Evolutionary conservation across 2,797 vertebrate species (phyloP).

Genomic region (Enteromius mattozi): DNA sequence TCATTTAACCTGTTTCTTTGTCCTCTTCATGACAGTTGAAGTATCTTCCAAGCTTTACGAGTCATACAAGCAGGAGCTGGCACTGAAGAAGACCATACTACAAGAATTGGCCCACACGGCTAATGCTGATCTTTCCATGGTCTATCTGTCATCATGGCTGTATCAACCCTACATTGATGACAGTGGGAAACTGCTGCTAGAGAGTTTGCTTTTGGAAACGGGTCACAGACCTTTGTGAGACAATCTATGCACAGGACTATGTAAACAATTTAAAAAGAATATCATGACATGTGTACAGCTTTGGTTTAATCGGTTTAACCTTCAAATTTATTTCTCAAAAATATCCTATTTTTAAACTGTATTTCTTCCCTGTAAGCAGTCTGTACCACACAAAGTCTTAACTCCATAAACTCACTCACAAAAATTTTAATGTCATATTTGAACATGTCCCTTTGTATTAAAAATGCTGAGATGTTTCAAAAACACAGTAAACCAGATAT

Average conservation of each 20-base stretch:
- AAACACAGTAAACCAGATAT: constrained; percentile 69
- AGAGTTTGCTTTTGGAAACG: constrained; percentile 91
- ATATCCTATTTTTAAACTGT: not conserved
- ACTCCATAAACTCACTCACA: constrained; percentile 53
- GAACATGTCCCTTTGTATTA: constrained; percentile 63
- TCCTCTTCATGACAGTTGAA: constrained; percentile 75
- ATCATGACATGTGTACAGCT: not conserved
- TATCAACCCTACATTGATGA: constrained; percentile 88
- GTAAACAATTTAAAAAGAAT: not conserved
- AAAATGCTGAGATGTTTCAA: constrained; percentile 66
- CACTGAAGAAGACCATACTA: constrained; percentile 81
- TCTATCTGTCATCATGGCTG: constrained; percentile 91
- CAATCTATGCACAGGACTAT: not conserved
- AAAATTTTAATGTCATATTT: constrained; percentile 64
- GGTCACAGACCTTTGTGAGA: constrained; percentile 81
- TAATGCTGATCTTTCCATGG: constrained; percentile 81
- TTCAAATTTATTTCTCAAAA: not conserved
- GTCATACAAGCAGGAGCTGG: constrained; percentile 85
- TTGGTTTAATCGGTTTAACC: not conserved
- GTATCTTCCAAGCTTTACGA: constrained; percentile 75
- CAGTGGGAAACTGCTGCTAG: constrained; percentile 77
- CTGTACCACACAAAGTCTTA: constrained; percentile 37
- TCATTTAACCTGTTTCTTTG: not conserved
- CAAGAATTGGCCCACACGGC: constrained; percentile 84
- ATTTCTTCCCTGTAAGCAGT: not conserved